Percentiles rank a stretch among this genome's conserved stretches.
Conservation (phyloP, 2,888 invertebrate genomes). For the Drosophila birchii region DNA sequence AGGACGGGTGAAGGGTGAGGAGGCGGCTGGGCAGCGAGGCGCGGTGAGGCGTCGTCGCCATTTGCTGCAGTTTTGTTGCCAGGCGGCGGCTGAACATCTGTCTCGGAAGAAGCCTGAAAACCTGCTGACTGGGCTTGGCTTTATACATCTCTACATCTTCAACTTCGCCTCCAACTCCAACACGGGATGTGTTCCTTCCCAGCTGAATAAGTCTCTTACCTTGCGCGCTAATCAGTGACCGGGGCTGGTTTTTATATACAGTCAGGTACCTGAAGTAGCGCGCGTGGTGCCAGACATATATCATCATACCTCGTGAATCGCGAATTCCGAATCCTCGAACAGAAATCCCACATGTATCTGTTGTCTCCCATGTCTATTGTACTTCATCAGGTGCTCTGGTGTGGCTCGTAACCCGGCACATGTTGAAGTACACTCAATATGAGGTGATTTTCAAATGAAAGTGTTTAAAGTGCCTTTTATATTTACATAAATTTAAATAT, state of each 20-base stretch:
- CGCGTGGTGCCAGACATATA: slow-evolving; percentile 88
- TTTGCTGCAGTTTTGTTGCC: slow-evolving; percentile 49
- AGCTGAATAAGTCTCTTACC: slow-evolving; percentile 84
- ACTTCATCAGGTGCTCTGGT: slow-evolving; percentile 99
- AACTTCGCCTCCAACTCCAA: slow-evolving; percentile 19
- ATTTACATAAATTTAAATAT: neutral
- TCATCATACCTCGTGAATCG: slow-evolving; percentile 69
- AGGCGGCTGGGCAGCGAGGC: slow-evolving; percentile 6
- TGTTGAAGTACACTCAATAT: slow-evolving; percentile 99
- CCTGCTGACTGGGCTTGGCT: slow-evolving; percentile 37
- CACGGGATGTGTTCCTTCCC: slow-evolving; percentile 10
- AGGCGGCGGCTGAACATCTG: slow-evolving; percentile 41
- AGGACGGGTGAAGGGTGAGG: slow-evolving; percentile 10
- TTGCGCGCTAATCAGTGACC: slow-evolving; percentile 96
- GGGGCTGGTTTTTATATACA: slow-evolving; percentile 89
- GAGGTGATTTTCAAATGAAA: slow-evolving; percentile 85
- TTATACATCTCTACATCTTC: slow-evolving; percentile 18
- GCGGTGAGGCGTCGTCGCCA: slow-evolving; percentile 27
- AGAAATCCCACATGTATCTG: slow-evolving; percentile 58
- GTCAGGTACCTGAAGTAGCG: slow-evolving; percentile 99
- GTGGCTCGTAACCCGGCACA: slow-evolving; percentile 94
- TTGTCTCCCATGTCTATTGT: slow-evolving; percentile 98
- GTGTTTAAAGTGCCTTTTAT: neutral
- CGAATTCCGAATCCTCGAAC: slow-evolving; percentile 10
- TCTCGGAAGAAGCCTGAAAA: slow-evolving; percentile 33